phyloP scores from a whole-genome alignment of 2,797 vertebrate genomes.

The Lepus townsendii region DNA sequence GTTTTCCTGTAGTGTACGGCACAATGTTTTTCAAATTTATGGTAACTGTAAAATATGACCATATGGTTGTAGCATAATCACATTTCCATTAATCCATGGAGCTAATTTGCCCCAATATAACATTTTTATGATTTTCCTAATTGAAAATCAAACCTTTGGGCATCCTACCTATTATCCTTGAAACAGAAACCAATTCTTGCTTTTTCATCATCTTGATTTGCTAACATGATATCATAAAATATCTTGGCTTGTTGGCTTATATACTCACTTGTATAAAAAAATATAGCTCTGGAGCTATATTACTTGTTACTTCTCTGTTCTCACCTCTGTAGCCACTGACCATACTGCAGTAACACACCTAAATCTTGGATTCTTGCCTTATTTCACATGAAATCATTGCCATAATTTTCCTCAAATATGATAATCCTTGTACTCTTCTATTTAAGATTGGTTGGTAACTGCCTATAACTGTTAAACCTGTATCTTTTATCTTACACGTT shows the following conservation, averaged over 20 bases:
- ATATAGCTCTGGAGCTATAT: neutral
- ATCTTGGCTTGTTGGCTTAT: neutral
- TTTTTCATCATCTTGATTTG: neutral
- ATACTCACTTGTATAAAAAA: neutral
- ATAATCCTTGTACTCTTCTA: neutral
- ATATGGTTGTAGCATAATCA: neutral
- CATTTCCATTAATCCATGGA: neutral
- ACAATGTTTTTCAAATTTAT: neutral
- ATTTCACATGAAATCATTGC: neutral
- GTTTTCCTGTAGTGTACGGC: neutral
- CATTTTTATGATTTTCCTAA: neutral
- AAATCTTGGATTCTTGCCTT: neutral
- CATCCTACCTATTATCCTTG: neutral
- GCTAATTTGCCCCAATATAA: neutral
- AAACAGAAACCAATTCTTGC: neutral
- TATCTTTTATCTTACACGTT: neutral
- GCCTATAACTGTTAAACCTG: neutral
- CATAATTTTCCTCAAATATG: neutral
- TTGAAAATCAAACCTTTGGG: neutral
- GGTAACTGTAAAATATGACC: conserved; percentile 12
- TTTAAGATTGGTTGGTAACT: conserved; percentile 13
- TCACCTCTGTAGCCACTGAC: neutral
- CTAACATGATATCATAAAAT: neutral
- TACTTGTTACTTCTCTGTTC: neutral
- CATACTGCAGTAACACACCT: neutral